phyloP scores from a whole-genome alignment of 2,888 invertebrate species.

The Sminthurides aquaticus region DNA sequence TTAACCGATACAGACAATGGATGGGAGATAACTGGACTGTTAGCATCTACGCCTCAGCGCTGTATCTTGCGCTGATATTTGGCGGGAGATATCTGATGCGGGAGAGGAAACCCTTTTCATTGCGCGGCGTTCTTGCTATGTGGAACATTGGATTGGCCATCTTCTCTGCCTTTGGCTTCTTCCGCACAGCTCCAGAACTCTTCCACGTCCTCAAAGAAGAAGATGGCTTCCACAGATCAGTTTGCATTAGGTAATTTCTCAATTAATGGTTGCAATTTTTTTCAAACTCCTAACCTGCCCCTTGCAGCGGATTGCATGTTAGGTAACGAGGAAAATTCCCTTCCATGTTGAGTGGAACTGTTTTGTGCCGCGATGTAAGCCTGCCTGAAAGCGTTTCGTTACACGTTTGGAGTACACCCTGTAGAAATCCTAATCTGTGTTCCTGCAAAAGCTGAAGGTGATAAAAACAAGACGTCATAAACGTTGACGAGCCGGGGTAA shows the following conservation, averaged over 20 bases:
- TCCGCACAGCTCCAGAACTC: slow-evolving; percentile 87
- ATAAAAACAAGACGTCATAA: too few relatives aligned
- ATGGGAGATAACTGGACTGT: slow-evolving; percentile 93
- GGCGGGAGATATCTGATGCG: slow-evolving; percentile 90
- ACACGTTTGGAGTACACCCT: too few relatives aligned
- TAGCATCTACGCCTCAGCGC: slow-evolving; percentile 77
- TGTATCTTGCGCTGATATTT: slow-evolving; percentile 89
- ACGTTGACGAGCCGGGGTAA: too few relatives aligned
- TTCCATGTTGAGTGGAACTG: too few relatives aligned
- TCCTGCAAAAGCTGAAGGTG: too few relatives aligned
- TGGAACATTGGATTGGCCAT: slow-evolving; percentile 90
- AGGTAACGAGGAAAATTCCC: too few relatives aligned
- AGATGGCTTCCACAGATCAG: slow-evolving; percentile 87
- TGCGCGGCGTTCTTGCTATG: slow-evolving; percentile 72
- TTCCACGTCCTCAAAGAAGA: slow-evolving; percentile 69
- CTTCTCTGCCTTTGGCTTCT: slow-evolving; percentile 90
- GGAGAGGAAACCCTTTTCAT: slow-evolving; percentile 76
- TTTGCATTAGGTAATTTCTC: slow-evolving; percentile 75
- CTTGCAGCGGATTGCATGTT: too few relatives aligned
- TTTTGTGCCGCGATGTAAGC: too few relatives aligned
- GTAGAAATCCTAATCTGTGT: too few relatives aligned
- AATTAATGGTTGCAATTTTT: not conserved
- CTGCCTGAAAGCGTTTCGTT: too few relatives aligned
- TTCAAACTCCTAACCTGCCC: not conserved
- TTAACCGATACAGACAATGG: slow-evolving; percentile 53